A percentile compares a stretch with the other conserved stretches of the same genome.
Conservation (phyloP, 2,113 vertebrate genomes). For the Thermophis baileyi region DNA sequence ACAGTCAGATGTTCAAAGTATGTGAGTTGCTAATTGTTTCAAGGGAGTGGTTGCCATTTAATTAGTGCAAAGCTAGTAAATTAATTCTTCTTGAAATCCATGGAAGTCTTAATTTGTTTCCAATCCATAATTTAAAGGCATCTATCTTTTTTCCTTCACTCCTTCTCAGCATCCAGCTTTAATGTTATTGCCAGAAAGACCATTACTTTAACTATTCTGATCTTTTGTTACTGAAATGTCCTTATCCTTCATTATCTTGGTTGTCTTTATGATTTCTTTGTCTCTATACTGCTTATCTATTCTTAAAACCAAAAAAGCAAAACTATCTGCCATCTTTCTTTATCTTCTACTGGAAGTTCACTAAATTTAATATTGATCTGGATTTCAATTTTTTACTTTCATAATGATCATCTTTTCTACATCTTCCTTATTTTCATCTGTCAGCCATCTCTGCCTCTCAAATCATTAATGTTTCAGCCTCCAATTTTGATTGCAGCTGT, state of each 20-base stretch:
- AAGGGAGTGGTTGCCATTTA: not conserved
- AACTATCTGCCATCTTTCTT: not conserved
- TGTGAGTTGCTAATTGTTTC: not conserved
- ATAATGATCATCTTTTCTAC: not conserved
- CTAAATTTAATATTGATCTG: not conserved
- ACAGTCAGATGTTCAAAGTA: not conserved
- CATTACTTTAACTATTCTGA: no score
- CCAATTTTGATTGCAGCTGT: not conserved
- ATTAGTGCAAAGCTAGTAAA: not conserved
- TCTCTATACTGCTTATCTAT: not conserved
- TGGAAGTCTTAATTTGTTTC: not conserved
- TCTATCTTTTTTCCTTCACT: not conserved
- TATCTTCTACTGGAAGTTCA: not conserved
- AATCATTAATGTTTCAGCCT: not conserved
- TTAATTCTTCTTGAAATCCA: not conserved
- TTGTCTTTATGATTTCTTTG: not conserved
- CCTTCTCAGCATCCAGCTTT: not conserved
- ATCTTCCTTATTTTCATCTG: not conserved
- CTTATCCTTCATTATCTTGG: not conserved
- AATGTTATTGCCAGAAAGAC: not conserved
- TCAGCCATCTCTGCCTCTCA: not conserved
- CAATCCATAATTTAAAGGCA: not conserved
- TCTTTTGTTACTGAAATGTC: not conserved
- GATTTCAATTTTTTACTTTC: not conserved
- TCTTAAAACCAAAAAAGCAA: not conserved